A percentile compares a stretch with the other conserved stretches of the same genome.
These are phyloP conservation scores for Spicauda simplicius DNA, from an alignment of 2,888 invertebrate species.

Conservation along the genomic window DNA sequence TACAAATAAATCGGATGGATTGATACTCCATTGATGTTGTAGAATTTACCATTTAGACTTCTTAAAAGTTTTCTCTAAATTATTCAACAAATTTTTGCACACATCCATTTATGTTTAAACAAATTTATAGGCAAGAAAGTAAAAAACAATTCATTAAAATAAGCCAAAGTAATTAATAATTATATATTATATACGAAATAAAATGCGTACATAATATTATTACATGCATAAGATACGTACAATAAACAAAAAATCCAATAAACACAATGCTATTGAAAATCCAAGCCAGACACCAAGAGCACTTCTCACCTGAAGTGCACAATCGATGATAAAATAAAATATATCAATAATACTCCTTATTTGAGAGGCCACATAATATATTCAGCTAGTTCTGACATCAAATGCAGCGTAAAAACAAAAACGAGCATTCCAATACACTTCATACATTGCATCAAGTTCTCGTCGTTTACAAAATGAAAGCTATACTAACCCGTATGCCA, in stretches of 20 bases:
- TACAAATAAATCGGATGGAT: no score
- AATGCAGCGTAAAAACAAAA: neutral
- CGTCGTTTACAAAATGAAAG: constrained; percentile 46
- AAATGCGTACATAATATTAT: neutral
- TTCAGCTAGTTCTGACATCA: neutral
- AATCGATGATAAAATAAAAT: neutral
- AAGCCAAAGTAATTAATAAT: no score
- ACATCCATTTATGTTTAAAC: no score
- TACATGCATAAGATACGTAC: neutral
- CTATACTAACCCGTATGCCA: constrained; percentile 91
- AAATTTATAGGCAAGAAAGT: no score
- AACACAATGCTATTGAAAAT: neutral
- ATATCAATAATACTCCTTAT: neutral
- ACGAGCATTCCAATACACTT: neutral
- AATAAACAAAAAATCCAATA: neutral
- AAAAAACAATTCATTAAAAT: no score
- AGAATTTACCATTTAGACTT: no score
- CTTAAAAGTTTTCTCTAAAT: no score
- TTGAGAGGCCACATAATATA: neutral
- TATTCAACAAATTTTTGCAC: no score
- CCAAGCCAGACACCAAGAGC: neutral
- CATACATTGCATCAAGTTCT: neutral
- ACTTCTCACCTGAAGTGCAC: neutral
- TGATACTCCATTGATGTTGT: no score
- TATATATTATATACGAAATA: neutral